These are phyloP conservation scores for Cochlearius cochlearius DNA, from an alignment of 2,113 vertebrate genomes.

Conservation along the genomic window DNA sequence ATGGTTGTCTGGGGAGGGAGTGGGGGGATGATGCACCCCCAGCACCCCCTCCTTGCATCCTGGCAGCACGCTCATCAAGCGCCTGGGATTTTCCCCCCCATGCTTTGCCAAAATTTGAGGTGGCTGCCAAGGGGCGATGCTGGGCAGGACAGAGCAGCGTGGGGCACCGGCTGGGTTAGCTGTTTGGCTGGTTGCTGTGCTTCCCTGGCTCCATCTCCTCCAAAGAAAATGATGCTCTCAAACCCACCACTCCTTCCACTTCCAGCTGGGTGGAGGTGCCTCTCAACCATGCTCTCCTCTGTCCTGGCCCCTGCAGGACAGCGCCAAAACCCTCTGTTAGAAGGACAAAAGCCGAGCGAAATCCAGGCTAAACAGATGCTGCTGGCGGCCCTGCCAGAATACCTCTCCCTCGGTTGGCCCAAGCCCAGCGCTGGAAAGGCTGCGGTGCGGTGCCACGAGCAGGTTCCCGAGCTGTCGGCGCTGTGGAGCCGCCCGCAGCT, in stretches of 20 bases:
- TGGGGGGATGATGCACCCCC: neutral
- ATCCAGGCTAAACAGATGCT: neutral
- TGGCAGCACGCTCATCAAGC: neutral
- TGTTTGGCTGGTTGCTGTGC: neutral
- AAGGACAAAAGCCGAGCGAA: neutral
- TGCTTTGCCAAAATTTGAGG: neutral
- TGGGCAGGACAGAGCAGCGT: neutral
- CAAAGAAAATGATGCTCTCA: neutral
- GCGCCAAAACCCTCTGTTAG: accelerated
- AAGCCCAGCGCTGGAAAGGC: neutral
- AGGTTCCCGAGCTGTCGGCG: accelerated
- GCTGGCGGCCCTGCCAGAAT: neutral
- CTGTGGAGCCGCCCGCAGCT: neutral
- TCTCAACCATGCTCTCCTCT: neutral
- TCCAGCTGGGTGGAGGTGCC: neutral
- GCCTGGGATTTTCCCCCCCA: neutral
- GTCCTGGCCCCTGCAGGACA: neutral
- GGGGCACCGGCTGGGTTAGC: neutral
- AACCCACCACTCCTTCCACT: neutral
- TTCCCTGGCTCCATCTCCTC: neutral
- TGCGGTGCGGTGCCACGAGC: neutral
- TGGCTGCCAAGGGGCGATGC: neutral
- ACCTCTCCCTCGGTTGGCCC: neutral
- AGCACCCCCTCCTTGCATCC: neutral
- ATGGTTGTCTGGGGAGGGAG: neutral